Evolutionary conservation across 1,140 invertebrate genomes (phyloP).

Genomic region (Drosophila novamexicana): DNA sequence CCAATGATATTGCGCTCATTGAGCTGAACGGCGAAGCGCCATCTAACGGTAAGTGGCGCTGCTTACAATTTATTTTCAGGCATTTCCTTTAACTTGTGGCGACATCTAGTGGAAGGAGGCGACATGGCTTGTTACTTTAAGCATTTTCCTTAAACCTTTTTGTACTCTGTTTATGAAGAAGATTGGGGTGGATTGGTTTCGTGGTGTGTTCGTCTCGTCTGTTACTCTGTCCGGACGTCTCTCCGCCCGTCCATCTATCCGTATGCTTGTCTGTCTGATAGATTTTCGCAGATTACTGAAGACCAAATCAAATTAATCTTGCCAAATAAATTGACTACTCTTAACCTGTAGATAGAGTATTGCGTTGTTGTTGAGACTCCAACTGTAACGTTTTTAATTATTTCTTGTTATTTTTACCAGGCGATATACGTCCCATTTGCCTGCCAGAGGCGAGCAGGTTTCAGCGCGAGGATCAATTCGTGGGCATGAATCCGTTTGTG

Average conservation of each 20-base stretch:
- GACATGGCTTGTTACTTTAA: no score
- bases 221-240: background rate
- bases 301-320: no score
- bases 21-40: constrained; percentile 84
- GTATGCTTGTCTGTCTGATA: background rate
- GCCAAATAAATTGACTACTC: no score
- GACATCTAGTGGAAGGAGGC: background rate
- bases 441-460: constrained; percentile 86
- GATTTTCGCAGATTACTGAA: no score
- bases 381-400: background rate
- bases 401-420: constrained; percentile 76
- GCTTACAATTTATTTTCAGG: background rate
- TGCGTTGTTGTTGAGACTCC: background rate
- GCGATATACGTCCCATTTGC: constrained; percentile 89
- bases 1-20: constrained; percentile 92
- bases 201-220: background rate
- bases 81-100: background rate
- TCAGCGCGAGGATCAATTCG: constrained; percentile 83
- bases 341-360: background rate
- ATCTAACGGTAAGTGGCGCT: constrained; percentile 17
- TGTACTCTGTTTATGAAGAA: background rate
- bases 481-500: constrained; percentile 86
- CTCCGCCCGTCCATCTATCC: background rate
- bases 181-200: background rate
- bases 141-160: background rate